Conservation (phyloP, 2,113 vertebrate species). For the Saccopteryx leptura region DNA sequence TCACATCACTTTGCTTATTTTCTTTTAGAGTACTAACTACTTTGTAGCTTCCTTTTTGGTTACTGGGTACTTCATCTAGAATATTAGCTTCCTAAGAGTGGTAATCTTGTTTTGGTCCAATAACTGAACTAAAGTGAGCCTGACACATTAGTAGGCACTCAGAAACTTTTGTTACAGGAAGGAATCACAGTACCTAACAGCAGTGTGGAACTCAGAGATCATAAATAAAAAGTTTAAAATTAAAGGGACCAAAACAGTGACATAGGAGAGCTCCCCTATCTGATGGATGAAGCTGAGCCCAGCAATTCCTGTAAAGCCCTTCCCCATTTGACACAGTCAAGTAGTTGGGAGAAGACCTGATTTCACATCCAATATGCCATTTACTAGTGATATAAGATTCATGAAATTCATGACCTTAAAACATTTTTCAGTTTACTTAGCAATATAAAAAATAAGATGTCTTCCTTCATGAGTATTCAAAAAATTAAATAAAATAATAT, state of each 20-base stretch:
- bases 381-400: background rate
- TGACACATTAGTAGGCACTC: background rate
- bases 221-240: background rate
- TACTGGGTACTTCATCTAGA: background rate
- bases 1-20: background rate
- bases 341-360: background rate
- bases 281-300: background rate
- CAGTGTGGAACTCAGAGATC: background rate
- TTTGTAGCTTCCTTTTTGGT: background rate
- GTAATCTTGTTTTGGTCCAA: background rate
- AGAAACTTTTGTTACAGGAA: background rate
- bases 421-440: background rate
- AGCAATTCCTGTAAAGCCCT: background rate
- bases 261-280: background rate
- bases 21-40: background rate
- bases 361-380: background rate
- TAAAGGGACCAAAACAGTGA: background rate
- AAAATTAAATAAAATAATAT: slow-evolving; percentile 48
- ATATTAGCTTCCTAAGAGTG: background rate
- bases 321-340: background rate
- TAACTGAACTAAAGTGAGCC: background rate
- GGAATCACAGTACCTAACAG: background rate
- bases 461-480: background rate
- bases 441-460: background rate
- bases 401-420: background rate